phyloP scores from a whole-genome alignment of 2,888 invertebrate species.

The Elmis aenea region DNA sequence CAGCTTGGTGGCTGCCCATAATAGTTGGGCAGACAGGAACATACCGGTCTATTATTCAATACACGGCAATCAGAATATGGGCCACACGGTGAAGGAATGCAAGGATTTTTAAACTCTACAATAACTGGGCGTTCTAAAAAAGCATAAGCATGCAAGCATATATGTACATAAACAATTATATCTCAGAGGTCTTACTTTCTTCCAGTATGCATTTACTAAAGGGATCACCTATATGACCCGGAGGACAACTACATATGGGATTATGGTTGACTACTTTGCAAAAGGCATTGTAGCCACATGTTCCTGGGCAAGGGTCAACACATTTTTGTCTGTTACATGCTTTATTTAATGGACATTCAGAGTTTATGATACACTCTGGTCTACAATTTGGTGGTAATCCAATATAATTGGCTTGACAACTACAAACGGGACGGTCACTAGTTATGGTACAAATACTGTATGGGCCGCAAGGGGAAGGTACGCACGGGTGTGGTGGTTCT shows the following conservation, averaged over 20 bases:
- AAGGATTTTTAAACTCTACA: constrained; percentile 49
- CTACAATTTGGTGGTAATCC: constrained; percentile 73
- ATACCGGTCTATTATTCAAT: constrained; percentile 62
- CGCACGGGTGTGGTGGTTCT: constrained; percentile 61
- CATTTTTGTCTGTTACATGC: constrained; percentile 77
- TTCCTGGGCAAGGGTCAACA: constrained; percentile 69
- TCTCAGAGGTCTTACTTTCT: constrained; percentile 52
- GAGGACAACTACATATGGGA: constrained; percentile 71
- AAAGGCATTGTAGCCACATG: constrained; percentile 70
- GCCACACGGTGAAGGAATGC: constrained; percentile 71
- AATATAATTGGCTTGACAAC: constrained; percentile 66
- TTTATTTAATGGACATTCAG: constrained; percentile 69
- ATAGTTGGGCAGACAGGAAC: constrained; percentile 69
- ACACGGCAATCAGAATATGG: constrained; percentile 71
- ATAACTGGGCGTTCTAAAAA: constrained; percentile 36
- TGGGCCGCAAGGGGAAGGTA: constrained; percentile 74
- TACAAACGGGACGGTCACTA: constrained; percentile 70
- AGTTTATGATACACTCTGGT: constrained; percentile 73
- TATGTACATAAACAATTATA: neutral
- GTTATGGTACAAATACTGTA: constrained; percentile 70
- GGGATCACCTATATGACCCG: constrained; percentile 69
- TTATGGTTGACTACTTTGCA: constrained; percentile 78
- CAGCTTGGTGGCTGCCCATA: constrained; percentile 75
- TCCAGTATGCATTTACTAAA: constrained; percentile 69
- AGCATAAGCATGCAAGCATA: constrained; percentile 23